A percentile compares a stretch with the other conserved stretches of the same genome.
Evolutionary conservation across 2,888 invertebrate species (phyloP).

Genomic region (Drosophila prolongata): DNA sequence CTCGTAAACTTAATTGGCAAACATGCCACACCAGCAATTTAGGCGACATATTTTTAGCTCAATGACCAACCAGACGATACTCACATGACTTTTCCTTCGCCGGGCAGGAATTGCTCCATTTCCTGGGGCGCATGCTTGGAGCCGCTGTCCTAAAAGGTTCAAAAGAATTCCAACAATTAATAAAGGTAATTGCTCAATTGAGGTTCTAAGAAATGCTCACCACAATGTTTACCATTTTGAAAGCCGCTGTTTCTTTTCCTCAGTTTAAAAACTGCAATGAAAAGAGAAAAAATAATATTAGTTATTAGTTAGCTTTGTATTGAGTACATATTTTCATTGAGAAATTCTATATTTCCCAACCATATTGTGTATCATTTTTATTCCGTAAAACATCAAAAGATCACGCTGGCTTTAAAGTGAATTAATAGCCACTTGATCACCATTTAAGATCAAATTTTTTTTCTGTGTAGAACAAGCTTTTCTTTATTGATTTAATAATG

Average conservation of each 20-base stretch:
- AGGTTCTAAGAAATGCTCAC: conserved; percentile 61
- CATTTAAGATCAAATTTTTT: conserved; percentile 16
- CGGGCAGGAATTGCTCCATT: conserved; percentile 91
- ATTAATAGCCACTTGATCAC: conserved; percentile 1
- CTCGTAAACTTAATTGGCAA: conserved; percentile 56
- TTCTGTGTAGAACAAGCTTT: conserved; percentile 33
- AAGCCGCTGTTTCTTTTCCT: conserved; percentile 10
- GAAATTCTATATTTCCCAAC: no score
- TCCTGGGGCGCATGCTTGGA: conserved; percentile 87
- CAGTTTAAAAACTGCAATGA: conserved; percentile 27
- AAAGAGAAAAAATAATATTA: not conserved
- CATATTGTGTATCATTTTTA: not conserved
- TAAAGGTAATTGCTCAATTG: conserved; percentile 17
- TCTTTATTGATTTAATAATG: conserved; percentile 44
- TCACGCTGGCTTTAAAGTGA: not conserved
- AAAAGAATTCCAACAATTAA: conserved; percentile 22
- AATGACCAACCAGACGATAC: conserved; percentile 48
- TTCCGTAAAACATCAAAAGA: not conserved
- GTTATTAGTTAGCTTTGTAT: no score
- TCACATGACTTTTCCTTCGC: conserved; percentile 85
- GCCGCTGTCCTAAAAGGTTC: conserved; percentile 75
- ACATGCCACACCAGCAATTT: conserved; percentile 33
- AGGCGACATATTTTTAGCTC: conserved; percentile 33
- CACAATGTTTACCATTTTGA: conserved; percentile 82
- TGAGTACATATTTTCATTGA: no score